These are phyloP conservation scores for Sminthurides bifidus DNA, from an alignment of 1,140 invertebrate genomes.

Conservation along the genomic window DNA sequence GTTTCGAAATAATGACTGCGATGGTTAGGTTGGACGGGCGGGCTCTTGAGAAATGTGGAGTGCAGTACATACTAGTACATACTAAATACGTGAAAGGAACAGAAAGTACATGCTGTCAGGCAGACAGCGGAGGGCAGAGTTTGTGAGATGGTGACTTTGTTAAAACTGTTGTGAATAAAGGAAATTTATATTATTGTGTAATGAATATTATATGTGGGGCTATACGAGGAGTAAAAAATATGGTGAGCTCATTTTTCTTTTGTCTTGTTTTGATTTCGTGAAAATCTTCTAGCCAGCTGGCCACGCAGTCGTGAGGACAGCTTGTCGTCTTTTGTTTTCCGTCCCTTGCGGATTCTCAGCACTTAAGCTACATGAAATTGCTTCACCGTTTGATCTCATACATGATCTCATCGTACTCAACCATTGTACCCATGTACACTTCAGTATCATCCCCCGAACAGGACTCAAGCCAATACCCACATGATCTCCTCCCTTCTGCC, in stretches of 20 bases:
- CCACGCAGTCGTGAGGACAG: constrained; percentile 24
- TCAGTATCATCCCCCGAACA: too few relatives aligned
- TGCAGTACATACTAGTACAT: too few relatives aligned
- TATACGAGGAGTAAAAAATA: background rate
- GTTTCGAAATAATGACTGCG: too few relatives aligned
- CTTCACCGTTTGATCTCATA: constrained; percentile 13
- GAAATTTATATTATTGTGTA: constrained; percentile 4
- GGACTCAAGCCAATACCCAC: too few relatives aligned
- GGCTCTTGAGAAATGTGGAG: too few relatives aligned
- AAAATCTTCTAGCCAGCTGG: constrained; percentile 29
- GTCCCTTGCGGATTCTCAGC: constrained; percentile 10
- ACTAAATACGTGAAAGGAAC: too few relatives aligned
- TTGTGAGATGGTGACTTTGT: background rate
- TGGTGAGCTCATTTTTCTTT: constrained; percentile 22
- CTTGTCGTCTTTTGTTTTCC: constrained; percentile 20
- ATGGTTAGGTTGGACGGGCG: too few relatives aligned
- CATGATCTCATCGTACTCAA: constrained; percentile 10
- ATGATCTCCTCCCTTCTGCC: background rate
- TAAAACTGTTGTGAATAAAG: background rate
- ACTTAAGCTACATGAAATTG: constrained; percentile 2
- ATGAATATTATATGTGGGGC: background rate
- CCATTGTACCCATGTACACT: too few relatives aligned
- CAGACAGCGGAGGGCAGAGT: too few relatives aligned
- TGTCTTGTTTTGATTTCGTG: constrained; percentile 32
- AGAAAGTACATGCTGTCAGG: too few relatives aligned